Evolutionary conservation across 2,113 vertebrate genomes (phyloP), one percentile per base, ranked within the genome.

Genomic region (Zosterops borbonicus): DNA sequence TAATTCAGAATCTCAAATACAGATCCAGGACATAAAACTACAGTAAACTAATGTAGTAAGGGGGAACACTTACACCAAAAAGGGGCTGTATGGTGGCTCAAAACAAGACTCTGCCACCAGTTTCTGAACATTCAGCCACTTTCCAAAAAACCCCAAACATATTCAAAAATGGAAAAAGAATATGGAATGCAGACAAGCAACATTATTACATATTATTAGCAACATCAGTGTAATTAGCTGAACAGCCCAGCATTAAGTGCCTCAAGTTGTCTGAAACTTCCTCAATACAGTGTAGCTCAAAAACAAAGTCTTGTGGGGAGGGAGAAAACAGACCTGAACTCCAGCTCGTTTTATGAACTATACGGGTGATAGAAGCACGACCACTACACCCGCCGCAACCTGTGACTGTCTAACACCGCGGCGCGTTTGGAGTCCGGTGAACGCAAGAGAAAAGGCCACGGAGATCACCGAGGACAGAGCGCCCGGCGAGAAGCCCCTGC

Each of bases 131-230:
- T 25, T 59, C 77, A 73, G 49, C 5, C 25, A 52, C 41, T 71
- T 94, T 78, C 68, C 59, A 90, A 79, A 24, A 37, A 37, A 47
- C 11, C 9, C 53, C 33, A 39, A 39, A 39, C 21, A 90, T 21
- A n/a, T 11, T 63, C 23, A 85, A 65, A 90, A 94, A 83, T 39
- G 33, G 29, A 55, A n/a, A 14, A 90, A 60, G 50, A 73, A 19
- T 7, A 60, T 10, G 93, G 91, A 92, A 96, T 83, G 95, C 59
- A 63, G 59, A 73, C 94, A 69, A 62, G 29, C 89, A 83, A 62
- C 87, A 35, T 65, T 58, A 65, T 18, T 50, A 39, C 6, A 14
- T 39, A 65, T 24, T 86, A 92, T 80, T 90, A 92, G 46, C 41
- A 81, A 74, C 87, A 89, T 39, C 27, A 55, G 11, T 2, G 9